Evolutionary conservation across 1,140 invertebrate species (phyloP).

Genomic region (Pachyrhynchus sulphureomaculatus): DNA sequence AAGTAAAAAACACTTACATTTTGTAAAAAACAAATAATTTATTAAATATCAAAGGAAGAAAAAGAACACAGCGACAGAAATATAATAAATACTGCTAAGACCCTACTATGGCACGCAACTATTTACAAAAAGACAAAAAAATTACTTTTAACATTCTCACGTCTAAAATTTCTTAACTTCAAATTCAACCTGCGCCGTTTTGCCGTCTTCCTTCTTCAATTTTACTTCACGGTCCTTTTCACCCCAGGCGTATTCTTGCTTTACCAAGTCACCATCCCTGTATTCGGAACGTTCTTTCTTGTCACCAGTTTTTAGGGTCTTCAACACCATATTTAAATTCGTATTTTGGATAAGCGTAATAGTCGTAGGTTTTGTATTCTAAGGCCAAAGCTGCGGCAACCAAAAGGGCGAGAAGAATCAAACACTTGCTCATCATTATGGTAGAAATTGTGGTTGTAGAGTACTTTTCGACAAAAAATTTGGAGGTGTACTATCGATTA

Average conservation of each 20-base stretch:
- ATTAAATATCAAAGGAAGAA: constrained; percentile 8
- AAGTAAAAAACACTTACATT: background rate
- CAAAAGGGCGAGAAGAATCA: constrained; percentile 7
- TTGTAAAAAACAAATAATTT: constrained; percentile 5
- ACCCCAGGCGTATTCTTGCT: constrained; percentile 38
- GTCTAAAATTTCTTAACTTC: background rate
- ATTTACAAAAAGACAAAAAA: background rate
- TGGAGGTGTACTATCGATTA: background rate
- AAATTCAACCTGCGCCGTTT: background rate
- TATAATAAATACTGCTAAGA: constrained; percentile 6
- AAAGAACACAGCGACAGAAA: background rate
- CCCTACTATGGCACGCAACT: constrained; percentile 2
- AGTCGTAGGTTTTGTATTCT: constrained; percentile 22
- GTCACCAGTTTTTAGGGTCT: constrained; percentile 59
- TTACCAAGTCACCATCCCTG: constrained; percentile 63
- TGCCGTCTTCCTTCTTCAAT: constrained; percentile 17
- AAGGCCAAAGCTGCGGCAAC: constrained; percentile 12
- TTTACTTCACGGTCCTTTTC: constrained; percentile 26
- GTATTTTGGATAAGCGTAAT: constrained; percentile 55
- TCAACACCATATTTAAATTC: constrained; percentile 58
- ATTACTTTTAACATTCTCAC: background rate
- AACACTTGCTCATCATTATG: constrained; percentile 4
- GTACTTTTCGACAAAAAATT: too few species aligned
- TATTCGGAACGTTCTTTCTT: constrained; percentile 60
- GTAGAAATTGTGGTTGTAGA: background rate